phyloP scores from a whole-genome alignment of 1,140 invertebrate species.

The Thaumetopoea pityocampa region DNA sequence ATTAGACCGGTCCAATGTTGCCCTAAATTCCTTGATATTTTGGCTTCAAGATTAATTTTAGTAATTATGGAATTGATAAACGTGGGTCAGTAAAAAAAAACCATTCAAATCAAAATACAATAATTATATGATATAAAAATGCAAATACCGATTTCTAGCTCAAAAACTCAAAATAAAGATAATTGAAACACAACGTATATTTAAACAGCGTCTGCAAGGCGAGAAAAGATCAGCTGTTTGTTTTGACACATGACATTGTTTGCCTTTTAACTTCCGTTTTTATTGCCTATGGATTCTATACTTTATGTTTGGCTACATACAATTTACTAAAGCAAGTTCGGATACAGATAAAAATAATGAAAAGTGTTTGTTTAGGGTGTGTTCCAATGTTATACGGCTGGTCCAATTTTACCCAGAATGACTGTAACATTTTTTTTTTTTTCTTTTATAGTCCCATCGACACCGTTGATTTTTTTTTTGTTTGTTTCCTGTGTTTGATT shows the following conservation, averaged over 20 bases:
- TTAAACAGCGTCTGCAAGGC: conserved; percentile 1
- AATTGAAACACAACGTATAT: conserved; percentile 1
- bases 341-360: conserved; percentile 1
- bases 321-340: conserved; percentile 2
- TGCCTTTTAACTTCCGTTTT: not conserved
- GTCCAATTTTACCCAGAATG: conserved; percentile 3
- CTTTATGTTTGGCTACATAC: not conserved
- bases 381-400: conserved; percentile 1
- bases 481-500: no score
- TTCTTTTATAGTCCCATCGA: no score
- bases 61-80: not conserved
- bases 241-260: not conserved
- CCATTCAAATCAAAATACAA: not conserved
- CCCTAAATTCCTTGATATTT: conserved; percentile 3
- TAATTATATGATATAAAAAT: conserved; percentile 1
- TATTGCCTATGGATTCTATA: not conserved
- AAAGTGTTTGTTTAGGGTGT: conserved; percentile 2
- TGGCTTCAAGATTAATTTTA: not conserved
- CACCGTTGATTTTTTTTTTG: no score
- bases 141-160: not conserved
- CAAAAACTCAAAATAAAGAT: conserved; percentile 1
- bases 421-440: no score
- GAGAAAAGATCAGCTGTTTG: conserved; percentile 1
- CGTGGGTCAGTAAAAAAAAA: not conserved
- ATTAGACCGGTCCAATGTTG: conserved; percentile 2